Evolutionary conservation across 2,113 vertebrate species (phyloP), one percentile per base, ranked within the genome.

Genomic region (Andinoacara biseriatus): DNA sequence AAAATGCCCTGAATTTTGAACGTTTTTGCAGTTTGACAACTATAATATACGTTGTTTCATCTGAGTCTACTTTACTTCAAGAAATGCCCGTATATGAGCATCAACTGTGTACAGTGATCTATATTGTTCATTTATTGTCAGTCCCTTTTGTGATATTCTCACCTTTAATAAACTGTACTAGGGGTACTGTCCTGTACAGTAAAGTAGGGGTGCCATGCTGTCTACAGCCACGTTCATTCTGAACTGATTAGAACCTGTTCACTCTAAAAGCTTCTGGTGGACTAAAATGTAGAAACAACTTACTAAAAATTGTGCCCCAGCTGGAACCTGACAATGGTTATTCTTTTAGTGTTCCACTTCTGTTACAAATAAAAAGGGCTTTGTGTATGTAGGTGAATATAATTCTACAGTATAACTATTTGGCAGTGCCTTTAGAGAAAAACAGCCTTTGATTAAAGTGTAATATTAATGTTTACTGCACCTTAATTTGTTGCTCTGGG

Each of bases 151-250:
- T 5, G 62, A 0, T 43, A 65, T 63, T 65, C 7, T 24, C 0
- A 17, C 62, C 40, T n/a, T 35, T 43, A 65, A n/a, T 65, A 43
- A 65, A 24, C 35, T 43, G n/a, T 5, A 11, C 35, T 35, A 63
- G n/a, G 61, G 24, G 61, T 24, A 22, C 3, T 65, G 35, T 65
- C 35, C 8, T 38, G 35, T 38, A 38, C 8, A 38, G 7, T 38
- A 43, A 13, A 65, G 35, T 65, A 10, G 7, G n/a, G 35, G 24
- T 65, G 22, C n/a, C 62, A 3, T 43, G 35, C 62, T 17, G 13
- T 65, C n/a, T 17, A 2, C 1, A 1, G 0, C 35, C 62, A 0
- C 13, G 7, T 0, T 46, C 13, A 15, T 3, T 14, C 62, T 65
- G 31, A 33, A 33, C 31, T 33, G 61, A 65, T 65, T 3, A 65